Evolutionary conservation across 1,140 invertebrate species (phyloP), one percentile per base, ranked within the genome.

Genomic region (Mactra quadrangularis): DNA sequence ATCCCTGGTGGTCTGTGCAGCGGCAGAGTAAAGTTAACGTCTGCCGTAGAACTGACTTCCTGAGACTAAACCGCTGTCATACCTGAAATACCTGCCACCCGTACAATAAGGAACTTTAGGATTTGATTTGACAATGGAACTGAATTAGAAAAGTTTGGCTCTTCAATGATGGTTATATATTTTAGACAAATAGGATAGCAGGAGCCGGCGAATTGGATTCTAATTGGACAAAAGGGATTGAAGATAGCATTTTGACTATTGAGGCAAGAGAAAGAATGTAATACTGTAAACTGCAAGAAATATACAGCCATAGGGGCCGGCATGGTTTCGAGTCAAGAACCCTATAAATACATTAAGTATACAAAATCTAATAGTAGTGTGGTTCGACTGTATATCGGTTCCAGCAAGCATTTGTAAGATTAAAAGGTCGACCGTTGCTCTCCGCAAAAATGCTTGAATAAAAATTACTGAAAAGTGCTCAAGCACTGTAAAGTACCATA

Each of bases 1-100:
- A 27, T 55, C 72, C 72, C 41, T 76, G 72, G 72, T 76, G 72
- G 72, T 76, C 72, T 76, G 72, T 59, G 72, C 72, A 76, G 72
- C 72, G 72, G 59, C 72, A 76, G 72, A 76, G 72, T 62, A 38
- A 19, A n/a, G 29, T 33, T n/a, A 29, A n/a, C 59, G 57, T 62
- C 57, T 76, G 72, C 72, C 72, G 72, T 76, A 76, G 72, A 50
- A 76, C 72, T 35, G 72, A 76, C 72, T 76, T 27, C 55, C 72
- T 50, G 17, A 50, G 70, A 68, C 45, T 50, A 25, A 68, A 41
- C 64, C 64, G 13, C 7, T 27, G 47, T 31, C 64, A 35, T n/a
- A 55, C 6, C 7, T 22, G 52, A 55, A 19, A 53, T 4, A 17
- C 3, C 19, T 19, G 17, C 17, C 3, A 22, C 17, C 19, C 19